These are phyloP conservation scores for Chromoteleia sp. DNA, from an alignment of 2,888 invertebrate genomes.

Conservation along the genomic window DNA sequence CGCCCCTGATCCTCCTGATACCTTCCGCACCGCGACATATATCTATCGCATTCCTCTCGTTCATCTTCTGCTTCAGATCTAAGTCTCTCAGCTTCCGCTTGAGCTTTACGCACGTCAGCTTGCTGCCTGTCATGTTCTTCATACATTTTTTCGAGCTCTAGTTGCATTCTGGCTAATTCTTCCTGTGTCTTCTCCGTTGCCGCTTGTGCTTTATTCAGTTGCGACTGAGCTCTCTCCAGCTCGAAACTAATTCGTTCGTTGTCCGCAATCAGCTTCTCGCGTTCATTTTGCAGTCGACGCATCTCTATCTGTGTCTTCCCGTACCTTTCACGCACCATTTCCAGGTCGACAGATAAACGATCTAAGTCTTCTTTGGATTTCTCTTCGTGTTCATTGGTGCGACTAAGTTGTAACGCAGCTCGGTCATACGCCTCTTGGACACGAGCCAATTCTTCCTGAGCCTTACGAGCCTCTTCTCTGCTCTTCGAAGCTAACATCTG, in stretches of 20 bases:
- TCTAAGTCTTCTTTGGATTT: conserved; percentile 94
- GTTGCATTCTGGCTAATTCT: conserved; percentile 93
- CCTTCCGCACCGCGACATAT: conserved; percentile 90
- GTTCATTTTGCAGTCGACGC: conserved; percentile 92
- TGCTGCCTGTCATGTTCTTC: conserved; percentile 95
- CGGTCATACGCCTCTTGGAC: conserved; percentile 96
- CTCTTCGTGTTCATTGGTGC: conserved; percentile 95
- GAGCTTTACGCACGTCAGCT: conserved; percentile 92
- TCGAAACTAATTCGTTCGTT: conserved; percentile 94
- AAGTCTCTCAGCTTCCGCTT: conserved; percentile 90
- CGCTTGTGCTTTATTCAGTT: conserved; percentile 93
- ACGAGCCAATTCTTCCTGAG: conserved; percentile 94
- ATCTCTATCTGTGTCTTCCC: conserved; percentile 95
- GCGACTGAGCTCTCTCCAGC: conserved; percentile 93
- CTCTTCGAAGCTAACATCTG: conserved; percentile 91
- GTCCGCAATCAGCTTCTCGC: conserved; percentile 94
- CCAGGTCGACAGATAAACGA: conserved; percentile 91
- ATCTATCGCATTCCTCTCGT: conserved; percentile 91
- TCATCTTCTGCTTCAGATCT: conserved; percentile 91
- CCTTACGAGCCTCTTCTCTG: conserved; percentile 93
- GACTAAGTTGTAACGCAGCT: conserved; percentile 92
- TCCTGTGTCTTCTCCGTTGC: conserved; percentile 95
- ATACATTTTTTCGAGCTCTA: conserved; percentile 95
- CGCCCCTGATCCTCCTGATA: conserved; percentile 89
- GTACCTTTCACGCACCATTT: conserved; percentile 94